Evolutionary conservation across 2,888 invertebrate genomes (phyloP).

Genomic region (Cantharis flavilabris): DNA sequence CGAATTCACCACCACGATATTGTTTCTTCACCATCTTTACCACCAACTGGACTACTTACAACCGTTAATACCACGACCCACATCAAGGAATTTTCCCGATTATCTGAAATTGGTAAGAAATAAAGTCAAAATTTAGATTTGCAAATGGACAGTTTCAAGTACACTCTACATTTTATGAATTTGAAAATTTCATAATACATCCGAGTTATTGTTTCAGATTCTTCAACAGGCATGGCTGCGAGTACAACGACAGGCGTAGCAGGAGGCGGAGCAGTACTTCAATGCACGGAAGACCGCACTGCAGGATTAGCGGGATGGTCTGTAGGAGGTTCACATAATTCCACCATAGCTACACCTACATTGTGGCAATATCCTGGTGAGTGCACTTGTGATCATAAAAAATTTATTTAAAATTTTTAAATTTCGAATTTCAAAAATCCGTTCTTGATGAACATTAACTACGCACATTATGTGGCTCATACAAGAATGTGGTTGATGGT

Average conservation of each 20-base stretch:
- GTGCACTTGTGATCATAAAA: conserved; percentile 46
- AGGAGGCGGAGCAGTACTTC: conserved; percentile 62
- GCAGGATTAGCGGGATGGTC: conserved; percentile 59
- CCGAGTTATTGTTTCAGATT: conserved; percentile 47
- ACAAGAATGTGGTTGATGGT: not conserved
- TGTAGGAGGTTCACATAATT: conserved; percentile 59
- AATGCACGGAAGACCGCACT: conserved; percentile 68
- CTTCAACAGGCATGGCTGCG: conserved; percentile 65
- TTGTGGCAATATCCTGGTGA: conserved; percentile 83
- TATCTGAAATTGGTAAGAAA: conserved; percentile 61
- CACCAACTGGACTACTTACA: conserved; percentile 54
- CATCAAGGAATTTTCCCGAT: conserved; percentile 61
- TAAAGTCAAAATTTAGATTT: not conserved
- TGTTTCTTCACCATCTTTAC: conserved; percentile 53
- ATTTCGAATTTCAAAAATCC: not conserved
- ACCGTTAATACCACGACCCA: conserved; percentile 51
- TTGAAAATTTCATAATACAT: not conserved
- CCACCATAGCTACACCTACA: conserved; percentile 67
- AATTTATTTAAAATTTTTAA: not conserved
- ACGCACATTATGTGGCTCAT: not conserved
- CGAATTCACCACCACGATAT: conserved; percentile 63
- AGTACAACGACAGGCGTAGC: conserved; percentile 68
- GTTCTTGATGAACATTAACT: not conserved
- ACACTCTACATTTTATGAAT: not conserved
- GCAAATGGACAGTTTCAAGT: not conserved